Evolutionary conservation across 37 sponge, comb jelly and placozoan species (phyloP).

Genomic region (Mnemiopsis leidyi): DNA sequence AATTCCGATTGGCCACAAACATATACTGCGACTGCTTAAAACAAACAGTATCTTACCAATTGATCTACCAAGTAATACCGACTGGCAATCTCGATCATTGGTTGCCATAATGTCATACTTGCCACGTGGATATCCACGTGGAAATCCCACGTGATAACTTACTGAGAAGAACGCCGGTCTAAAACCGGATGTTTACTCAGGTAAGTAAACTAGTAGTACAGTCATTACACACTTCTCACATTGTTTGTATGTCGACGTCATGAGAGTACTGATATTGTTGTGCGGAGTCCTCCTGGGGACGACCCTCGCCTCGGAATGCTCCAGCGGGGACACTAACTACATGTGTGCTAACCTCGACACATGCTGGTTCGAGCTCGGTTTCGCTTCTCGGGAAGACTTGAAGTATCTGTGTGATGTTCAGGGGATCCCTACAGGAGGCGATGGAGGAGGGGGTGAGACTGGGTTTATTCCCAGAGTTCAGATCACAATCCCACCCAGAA

Average conservation of each 20-base stretch:
- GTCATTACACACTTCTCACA: background rate
- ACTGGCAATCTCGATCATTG: too few species aligned
- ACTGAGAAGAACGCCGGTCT: background rate
- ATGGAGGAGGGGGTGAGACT: background rate
- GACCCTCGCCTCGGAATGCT: background rate
- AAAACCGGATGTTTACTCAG: background rate
- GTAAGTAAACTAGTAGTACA: background rate
- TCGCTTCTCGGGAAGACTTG: background rate
- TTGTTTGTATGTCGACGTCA: background rate
- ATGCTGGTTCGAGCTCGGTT: slow-evolving; percentile 28
- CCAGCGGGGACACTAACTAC: slow-evolving; percentile 4
- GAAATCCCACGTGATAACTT: background rate
- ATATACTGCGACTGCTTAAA: too few species aligned
- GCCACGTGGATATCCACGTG: too few species aligned
- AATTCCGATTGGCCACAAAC: too few species aligned
- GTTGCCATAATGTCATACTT: too few species aligned
- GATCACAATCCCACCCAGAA: background rate
- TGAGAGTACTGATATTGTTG: background rate
- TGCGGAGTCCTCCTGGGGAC: background rate
- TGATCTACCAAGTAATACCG: too few species aligned
- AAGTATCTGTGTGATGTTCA: background rate
- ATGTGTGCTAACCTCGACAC: slow-evolving; percentile 17
- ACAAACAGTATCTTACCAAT: too few species aligned
- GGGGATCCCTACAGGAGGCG: background rate
- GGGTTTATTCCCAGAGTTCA: background rate